Evolutionary conservation across 2,113 vertebrate genomes (phyloP), one percentile per base, ranked within the genome.

Genomic region (Opisthocomus hoazin): DNA sequence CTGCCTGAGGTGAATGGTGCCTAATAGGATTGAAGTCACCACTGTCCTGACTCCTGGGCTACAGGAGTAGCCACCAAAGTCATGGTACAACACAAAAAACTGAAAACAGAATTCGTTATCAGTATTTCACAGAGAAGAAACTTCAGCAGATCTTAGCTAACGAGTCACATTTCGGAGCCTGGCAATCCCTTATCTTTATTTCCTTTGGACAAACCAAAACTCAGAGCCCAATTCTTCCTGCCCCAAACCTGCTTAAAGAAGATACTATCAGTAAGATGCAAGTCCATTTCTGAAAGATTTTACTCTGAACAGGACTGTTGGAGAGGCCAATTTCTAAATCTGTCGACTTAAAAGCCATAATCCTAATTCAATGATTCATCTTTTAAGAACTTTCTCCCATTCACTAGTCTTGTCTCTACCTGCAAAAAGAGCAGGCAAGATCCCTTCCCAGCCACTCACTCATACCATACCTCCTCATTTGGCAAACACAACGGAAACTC

Each of bases 281-380:
- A 48, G 8, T 19, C 5, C 14, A 8, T 53, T 86, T 92, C 34
- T 63, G 10, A 53, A 76, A 54, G 1, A 32, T 75, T 78, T 85
- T 34, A 37, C 13, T 50, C n/a, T 32, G 12, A 89, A 65, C 10
- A 58, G 64, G 9, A 63, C 8, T 17, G 21, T 8, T 83, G 26
- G 79, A 61, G 9, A 12, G 39, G 36, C 29, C 10, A 30, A 50
- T 53, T 74, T 87, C 37, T 53, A 34, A 6, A 15, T 6, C 29
- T 5, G 3, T 5, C 3, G 3, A 63, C 48, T 66, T 39, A 48
- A 37, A 89, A n/a, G 81, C 46, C 6, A n/a, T n/a, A 1, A 41
- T 3, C 9, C 18, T 34, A 0, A 34, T 58, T 45, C 2, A 1
- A 9, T 27, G 18, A 36, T 29, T 9, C 21, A 80, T 9, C 16